Percentiles rank a stretch among this genome's conserved stretches.
These are phyloP conservation scores for Onchidella celtica DNA, from an alignment of 2,888 invertebrate genomes.

Conservation along the genomic window DNA sequence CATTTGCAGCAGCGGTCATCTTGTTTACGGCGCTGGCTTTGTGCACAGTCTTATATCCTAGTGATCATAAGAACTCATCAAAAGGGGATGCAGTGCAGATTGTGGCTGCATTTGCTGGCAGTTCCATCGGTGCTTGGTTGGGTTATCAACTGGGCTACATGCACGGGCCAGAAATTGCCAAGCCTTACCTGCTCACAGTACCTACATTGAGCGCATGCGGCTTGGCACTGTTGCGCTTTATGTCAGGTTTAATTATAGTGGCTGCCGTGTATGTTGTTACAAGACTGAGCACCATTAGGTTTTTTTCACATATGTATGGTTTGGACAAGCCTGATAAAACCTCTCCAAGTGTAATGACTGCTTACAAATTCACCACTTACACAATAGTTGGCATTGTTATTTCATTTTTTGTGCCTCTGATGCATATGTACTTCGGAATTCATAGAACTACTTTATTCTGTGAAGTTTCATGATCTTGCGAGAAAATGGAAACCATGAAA, in stretches of 20 bases:
- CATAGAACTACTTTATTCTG: constrained; percentile 61
- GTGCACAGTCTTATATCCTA: constrained; percentile 69
- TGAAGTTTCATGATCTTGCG: constrained; percentile 60
- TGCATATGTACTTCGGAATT: constrained; percentile 63
- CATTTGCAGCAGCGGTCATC: constrained; percentile 62
- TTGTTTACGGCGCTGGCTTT: constrained; percentile 61
- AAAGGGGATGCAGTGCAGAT: constrained; percentile 67
- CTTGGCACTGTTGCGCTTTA: constrained; percentile 62
- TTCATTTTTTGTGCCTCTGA: constrained; percentile 61
- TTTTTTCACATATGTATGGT: constrained; percentile 62
- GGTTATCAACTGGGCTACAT: constrained; percentile 67
- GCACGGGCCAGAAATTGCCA: constrained; percentile 37
- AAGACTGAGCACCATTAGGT: constrained; percentile 58
- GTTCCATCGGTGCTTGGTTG: constrained; percentile 62
- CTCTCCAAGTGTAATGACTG: constrained; percentile 63
- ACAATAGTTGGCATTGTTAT: constrained; percentile 61
- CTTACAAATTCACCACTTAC: constrained; percentile 68
- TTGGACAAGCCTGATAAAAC: constrained; percentile 65
- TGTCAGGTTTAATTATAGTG: constrained; percentile 61
- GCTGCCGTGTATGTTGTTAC: constrained; percentile 57
- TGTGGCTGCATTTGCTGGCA: constrained; percentile 61
- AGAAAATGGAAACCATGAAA: too few species aligned
- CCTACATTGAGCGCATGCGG: constrained; percentile 62
- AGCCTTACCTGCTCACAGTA: constrained; percentile 53
- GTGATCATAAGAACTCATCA: constrained; percentile 59